Evolutionary conservation across 1,140 invertebrate genomes (phyloP), one percentile per base, ranked within the genome.

Genomic region (Drosophila repleta): DNA sequence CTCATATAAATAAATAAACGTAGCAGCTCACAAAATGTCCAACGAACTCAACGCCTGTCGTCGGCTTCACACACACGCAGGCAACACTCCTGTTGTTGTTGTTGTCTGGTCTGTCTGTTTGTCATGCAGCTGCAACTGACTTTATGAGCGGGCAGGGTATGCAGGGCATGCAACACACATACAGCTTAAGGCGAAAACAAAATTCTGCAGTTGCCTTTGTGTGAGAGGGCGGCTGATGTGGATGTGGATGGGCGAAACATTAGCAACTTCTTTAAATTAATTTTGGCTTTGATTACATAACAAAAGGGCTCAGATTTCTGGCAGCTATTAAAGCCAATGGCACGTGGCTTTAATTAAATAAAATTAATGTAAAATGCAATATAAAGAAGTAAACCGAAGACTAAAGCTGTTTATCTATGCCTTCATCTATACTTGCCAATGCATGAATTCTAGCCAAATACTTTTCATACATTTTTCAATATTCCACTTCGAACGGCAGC

Each of bases 1-100:
- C 39, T 68, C 55, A 66, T 58, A 83, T 84, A 83, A 84, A 83
- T 79, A 83, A 83, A 84, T 75, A 84, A 83, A 79, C 64, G 79
- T 60, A 76, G 71, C 71, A 76, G 76, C 72, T 83, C 75, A 84
- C 62, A 76, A 57, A 62, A 67, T 83, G 79, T 83, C 79, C 70
- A 70, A 83, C 64, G 51, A 76, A 82, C 79, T 81, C 76, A 76
- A 78, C 75, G 79, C 68, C 79, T 81, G 74, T 77, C 79, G 69
- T 66, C 62, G 57, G 67, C 49, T 32, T 4, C 49, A 45, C 49
- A 53, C n/a, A 62, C 20, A 52, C 37, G 20, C 24, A 43, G 17
- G 29, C 63, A 26, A 29, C 20, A 51, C 26, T 21, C 18, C 49
- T 51, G 46, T 51, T 51, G 43, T 41, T 61, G 35, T 17, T 66